A percentile compares a stretch with the other conserved stretches of the same genome.
Conservation (phyloP, 2,888 invertebrate species). For the Ornithoptera priamus region DNA sequence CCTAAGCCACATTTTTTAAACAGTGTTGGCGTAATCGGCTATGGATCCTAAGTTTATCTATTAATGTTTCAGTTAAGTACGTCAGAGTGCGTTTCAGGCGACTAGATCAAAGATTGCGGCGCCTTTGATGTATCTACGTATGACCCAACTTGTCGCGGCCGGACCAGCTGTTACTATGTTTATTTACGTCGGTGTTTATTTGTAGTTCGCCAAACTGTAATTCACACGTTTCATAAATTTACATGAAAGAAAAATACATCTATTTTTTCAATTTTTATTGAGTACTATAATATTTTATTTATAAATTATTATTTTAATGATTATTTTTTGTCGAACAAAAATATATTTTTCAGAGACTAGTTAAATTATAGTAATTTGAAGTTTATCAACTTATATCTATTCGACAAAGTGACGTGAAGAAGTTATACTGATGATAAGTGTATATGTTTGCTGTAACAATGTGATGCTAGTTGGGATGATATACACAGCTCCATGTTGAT, state of each 20-base stretch:
- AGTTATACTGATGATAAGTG: too few relatives aligned
- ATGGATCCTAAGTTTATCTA: conserved; percentile 27
- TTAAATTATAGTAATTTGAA: too few relatives aligned
- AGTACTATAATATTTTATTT: neutral
- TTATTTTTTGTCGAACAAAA: too few relatives aligned
- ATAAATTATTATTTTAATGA: neutral
- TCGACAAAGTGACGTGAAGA: too few relatives aligned
- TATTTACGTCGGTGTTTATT: conserved; percentile 38
- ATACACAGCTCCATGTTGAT: too few relatives aligned
- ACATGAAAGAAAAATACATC: neutral
- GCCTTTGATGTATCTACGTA: conserved; percentile 61
- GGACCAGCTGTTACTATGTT: conserved; percentile 50
- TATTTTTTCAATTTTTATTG: neutral
- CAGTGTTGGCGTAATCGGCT: conserved; percentile 26
- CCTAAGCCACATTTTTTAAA: conserved; percentile 4
- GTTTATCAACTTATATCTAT: too few relatives aligned
- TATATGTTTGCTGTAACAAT: too few relatives aligned
- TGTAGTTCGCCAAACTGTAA: conserved; percentile 28
- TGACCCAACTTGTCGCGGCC: conserved; percentile 55
- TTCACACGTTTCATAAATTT: conserved; percentile 24
- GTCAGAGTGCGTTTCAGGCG: conserved; percentile 44
- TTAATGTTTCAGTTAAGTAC: conserved; percentile 40
- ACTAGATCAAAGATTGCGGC: conserved; percentile 64
- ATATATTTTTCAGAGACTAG: too few relatives aligned
- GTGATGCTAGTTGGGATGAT: too few relatives aligned